Conservation (phyloP, 2,888 invertebrate species). For the Rhabditoides inermis region DNA sequence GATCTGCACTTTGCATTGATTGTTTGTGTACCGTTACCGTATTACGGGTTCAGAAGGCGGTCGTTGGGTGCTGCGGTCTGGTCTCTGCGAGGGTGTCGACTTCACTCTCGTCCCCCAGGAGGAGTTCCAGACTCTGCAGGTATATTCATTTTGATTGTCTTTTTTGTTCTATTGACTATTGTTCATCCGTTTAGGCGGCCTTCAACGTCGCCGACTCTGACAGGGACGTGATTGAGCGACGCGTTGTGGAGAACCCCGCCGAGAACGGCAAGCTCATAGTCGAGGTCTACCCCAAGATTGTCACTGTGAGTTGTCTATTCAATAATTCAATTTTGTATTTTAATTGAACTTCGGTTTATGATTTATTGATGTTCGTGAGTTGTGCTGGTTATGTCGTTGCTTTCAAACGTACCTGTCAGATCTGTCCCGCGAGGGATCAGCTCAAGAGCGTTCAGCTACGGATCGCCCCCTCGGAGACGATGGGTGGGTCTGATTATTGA, state of each 20-base stretch:
- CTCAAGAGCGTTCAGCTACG: slow-evolving; percentile 8
- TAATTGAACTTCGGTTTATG: too few species aligned
- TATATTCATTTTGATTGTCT: not conserved
- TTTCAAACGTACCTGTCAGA: slow-evolving; percentile 12
- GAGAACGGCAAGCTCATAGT: slow-evolving; percentile 10
- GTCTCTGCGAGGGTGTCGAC: slow-evolving; percentile 26
- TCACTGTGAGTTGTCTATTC: slow-evolving; percentile 37
- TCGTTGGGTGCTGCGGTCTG: slow-evolving; percentile 15
- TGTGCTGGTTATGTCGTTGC: too few species aligned
- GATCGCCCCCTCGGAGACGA: slow-evolving; percentile 20
- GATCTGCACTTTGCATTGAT: too few species aligned
- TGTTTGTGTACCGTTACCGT: too few species aligned
- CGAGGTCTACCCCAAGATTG: slow-evolving; percentile 36
- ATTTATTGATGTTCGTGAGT: too few species aligned
- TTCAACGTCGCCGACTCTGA: slow-evolving; percentile 24
- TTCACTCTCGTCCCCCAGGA: slow-evolving; percentile 26
- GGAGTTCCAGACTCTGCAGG: slow-evolving; percentile 10
- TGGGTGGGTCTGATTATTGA: slow-evolving; percentile 14
- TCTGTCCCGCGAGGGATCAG: slow-evolving; percentile 19
- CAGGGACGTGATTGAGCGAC: slow-evolving; percentile 30
- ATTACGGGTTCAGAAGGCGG: slow-evolving; percentile 12
- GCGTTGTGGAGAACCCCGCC: slow-evolving; percentile 22
- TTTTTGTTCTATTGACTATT: not conserved
- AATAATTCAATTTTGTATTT: too few species aligned
- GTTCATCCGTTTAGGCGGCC: not conserved